Base-by-base conservation (phyloP, 1,140 invertebrate genomes). In the Periplaneta americana region DNA sequence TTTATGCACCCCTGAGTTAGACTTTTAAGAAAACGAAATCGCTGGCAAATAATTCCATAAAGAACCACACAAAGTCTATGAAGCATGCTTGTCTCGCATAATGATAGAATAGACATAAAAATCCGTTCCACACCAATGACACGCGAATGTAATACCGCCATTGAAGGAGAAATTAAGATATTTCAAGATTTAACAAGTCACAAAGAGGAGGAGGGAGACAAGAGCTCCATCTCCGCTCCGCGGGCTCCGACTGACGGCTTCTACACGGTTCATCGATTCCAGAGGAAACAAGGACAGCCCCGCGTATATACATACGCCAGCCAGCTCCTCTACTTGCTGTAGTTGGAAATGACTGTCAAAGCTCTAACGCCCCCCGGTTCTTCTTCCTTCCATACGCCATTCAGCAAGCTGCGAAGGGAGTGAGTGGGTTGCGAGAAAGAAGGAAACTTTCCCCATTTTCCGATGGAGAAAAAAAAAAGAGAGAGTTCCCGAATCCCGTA, bases 401-500 rank as follows among this genome's bases (percentile, higher is more conserved):
- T 11, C 5, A 37, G 33, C 9, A 28, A 5, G 4, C 22, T 4
- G n/a, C 22, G n/a, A 28, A n/a, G 48, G 48, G 48, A n/a, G n/a
- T n/a, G n/a, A n/a, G n/a, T n/a, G n/a, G n/a, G n/a, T n/a, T n/a
- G n/a, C n/a, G 22, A 6, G 22, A 5, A 39, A 79, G 48, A 74
- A 75, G 48, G 39, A 32, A 80, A 80, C 79, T 80, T 80, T 33
- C 34, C n/a, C 79, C 79, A 34, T 37, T 79, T 79, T 10, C 78
- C 36, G 39, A 79, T 8, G 78, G 39, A 28, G 39, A 57, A 57
- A 34, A 79, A 28, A 28, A n/a, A 34, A 15, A 28, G 17, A 34
- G 33, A 77, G 31, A 34, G 36, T 36, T 80, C 66, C 79, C 79
- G 79, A 32, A 48, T 34, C 22, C n/a, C 10, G 48, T 6, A 66